Percentiles rank a stretch among this genome's conserved stretches.
Conservation (phyloP, 2,113 vertebrate species). For the Pterocles burchelli region DNA sequence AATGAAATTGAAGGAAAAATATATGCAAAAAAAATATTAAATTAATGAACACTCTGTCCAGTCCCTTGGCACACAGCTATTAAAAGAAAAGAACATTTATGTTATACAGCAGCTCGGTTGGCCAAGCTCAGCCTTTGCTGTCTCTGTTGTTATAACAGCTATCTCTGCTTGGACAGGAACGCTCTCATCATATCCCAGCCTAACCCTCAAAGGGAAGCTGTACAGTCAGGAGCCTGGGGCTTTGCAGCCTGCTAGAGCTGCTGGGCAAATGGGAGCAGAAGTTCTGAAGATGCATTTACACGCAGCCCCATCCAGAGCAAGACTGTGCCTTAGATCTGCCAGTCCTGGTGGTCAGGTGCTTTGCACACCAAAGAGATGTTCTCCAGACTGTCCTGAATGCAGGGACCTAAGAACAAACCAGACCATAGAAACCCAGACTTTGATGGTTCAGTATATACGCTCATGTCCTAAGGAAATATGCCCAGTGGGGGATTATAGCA, state of each 20-base stretch:
- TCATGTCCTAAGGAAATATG: background rate
- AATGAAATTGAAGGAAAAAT: background rate
- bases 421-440: background rate
- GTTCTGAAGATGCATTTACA: background rate
- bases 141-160: background rate
- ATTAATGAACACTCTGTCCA: background rate
- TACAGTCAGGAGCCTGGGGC: background rate
- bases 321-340: background rate
- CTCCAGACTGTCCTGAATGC: background rate
- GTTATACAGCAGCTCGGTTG: background rate
- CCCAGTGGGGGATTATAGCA: background rate
- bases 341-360: background rate
- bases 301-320: background rate
- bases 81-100: background rate
- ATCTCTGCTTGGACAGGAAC: background rate
- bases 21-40: background rate
- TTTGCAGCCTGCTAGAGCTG: too few relatives aligned
- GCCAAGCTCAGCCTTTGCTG: background rate
- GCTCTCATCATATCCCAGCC: background rate
- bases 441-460: fast-evolving
- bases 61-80: background rate
- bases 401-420: background rate
- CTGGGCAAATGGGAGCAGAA: too few relatives aligned
- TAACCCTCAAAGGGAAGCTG: background rate
- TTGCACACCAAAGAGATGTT: background rate